These are phyloP conservation scores for Amorpha juglandis DNA, from an alignment of 2,888 invertebrate genomes.

Conservation along the genomic window DNA sequence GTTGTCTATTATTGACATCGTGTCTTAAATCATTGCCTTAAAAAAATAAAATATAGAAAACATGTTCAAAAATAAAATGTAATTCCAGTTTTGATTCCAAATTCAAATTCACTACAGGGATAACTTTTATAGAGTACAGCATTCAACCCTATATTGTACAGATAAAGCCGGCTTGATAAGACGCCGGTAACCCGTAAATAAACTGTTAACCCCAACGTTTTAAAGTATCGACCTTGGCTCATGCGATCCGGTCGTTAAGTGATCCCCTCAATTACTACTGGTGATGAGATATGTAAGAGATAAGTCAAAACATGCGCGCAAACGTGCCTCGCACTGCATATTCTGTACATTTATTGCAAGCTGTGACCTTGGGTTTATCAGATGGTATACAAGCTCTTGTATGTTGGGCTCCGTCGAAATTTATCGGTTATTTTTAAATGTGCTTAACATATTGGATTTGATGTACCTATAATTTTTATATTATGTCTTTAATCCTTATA, in stretches of 20 bases:
- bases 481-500: no score
- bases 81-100: not conserved
- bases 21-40: not conserved
- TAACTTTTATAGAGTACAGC: not conserved
- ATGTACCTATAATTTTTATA: no score
- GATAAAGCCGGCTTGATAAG: no score
- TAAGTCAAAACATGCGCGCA: conserved; percentile 6
- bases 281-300: conserved; percentile 14
- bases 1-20: not conserved
- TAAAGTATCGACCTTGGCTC: conserved; percentile 55
- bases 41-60: no score
- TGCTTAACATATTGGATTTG: no score
- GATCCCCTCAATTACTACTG: conserved; percentile 47
- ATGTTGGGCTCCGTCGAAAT: no score
- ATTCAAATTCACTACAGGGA: not conserved
- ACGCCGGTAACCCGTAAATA: conserved; percentile 35
- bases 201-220: conserved; percentile 37
- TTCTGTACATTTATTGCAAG: not conserved
- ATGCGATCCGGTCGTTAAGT: conserved; percentile 59
- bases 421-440: no score
- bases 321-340: not conserved
- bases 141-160: not conserved
- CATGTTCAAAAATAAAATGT: not conserved
- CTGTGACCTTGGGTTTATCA: not conserved
- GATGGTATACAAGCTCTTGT: no score